Conservation (phyloP, 2,113 vertebrate species). For the Myiozetetes cayanensis region DNA sequence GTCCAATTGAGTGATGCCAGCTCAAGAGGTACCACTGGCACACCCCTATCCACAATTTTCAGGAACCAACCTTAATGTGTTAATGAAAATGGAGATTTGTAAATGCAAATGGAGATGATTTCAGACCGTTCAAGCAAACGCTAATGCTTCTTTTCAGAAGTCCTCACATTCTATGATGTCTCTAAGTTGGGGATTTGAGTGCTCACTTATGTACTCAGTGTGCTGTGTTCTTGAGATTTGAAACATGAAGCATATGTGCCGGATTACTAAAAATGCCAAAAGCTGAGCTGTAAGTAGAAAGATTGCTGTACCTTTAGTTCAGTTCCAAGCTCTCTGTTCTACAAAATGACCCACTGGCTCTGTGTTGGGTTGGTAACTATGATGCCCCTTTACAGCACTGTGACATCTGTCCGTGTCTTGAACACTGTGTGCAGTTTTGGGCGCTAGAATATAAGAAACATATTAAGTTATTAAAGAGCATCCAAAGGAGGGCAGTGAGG, state of each 20-base stretch:
- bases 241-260: fast-evolving
- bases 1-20: background rate
- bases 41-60: background rate
- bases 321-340: background rate
- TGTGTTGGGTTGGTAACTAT: background rate
- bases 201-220: background rate
- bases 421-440: background rate
- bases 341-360: fast-evolving
- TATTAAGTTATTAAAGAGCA: background rate
- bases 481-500: background rate
- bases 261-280: background rate
- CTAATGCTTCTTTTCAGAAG: background rate
- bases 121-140: background rate
- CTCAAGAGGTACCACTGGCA: background rate
- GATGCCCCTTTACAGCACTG: background rate
- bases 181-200: background rate
- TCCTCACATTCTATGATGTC: background rate
- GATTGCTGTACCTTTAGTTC: background rate
- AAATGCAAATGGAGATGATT: background rate
- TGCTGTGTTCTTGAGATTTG: background rate
- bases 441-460: background rate
- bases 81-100: background rate
- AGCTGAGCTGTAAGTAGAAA: background rate
- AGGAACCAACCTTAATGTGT: background rate
- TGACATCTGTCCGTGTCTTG: fast-evolving